Evolutionary conservation across 2,888 invertebrate genomes (phyloP).

Genomic region (Hirtodrosophila confusa): DNA sequence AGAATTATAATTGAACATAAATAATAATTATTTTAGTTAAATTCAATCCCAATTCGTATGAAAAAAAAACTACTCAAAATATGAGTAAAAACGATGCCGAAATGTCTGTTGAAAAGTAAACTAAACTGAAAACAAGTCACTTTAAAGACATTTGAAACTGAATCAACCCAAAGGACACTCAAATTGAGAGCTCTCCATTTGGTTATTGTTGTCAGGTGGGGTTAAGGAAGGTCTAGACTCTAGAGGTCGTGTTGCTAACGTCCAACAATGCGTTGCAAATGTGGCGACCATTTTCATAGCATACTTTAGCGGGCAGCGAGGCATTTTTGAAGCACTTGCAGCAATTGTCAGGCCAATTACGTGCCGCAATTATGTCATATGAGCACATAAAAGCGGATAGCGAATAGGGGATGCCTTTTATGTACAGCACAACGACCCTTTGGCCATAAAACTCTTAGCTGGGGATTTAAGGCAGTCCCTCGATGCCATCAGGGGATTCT

Average conservation of each 20-base stretch:
- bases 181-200: neutral
- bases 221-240: constrained; percentile 2
- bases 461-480: constrained; percentile 35
- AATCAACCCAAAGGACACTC: constrained; percentile 5
- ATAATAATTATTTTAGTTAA: constrained; percentile 5
- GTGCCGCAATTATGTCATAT: constrained; percentile 75
- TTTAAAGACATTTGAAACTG: constrained; percentile 7
- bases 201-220: constrained; percentile 25
- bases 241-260: constrained; percentile 5
- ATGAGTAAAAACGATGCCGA: no score
- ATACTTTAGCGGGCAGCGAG: constrained; percentile 69
- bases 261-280: constrained; percentile 45
- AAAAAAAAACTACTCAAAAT: neutral
- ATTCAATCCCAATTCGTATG: neutral
- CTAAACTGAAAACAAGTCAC: neutral
- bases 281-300: constrained; percentile 56
- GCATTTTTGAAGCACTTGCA: constrained; percentile 66
- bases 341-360: constrained; percentile 78
- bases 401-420: constrained; percentile 30
- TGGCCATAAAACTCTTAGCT: constrained; percentile 71
- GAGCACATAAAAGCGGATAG: constrained; percentile 63
- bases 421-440: constrained; percentile 50
- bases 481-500: constrained; percentile 13
- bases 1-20: no score
- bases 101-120: neutral